Conservation (phyloP, 2,888 invertebrate genomes). For the Dione juno region DNA sequence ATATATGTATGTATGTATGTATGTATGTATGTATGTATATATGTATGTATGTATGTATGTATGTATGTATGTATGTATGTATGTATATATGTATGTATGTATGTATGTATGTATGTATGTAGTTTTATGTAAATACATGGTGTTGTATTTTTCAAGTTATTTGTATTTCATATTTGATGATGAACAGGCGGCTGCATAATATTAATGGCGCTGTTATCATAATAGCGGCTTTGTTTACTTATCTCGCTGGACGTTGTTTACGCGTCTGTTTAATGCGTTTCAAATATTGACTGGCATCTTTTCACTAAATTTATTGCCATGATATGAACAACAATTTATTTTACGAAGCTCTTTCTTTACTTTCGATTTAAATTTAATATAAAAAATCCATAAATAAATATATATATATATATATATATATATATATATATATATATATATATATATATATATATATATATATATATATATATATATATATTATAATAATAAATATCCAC, state of each 20-base stretch:
- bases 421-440: too few species aligned
- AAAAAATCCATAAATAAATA: too few species aligned
- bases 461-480: too few species aligned
- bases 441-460: too few species aligned
- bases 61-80: too few species aligned
- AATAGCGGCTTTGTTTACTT: conserved; percentile 44
- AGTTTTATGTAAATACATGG: neutral
- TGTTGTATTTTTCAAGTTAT: conserved; percentile 1
- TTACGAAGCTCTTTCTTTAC: neutral
- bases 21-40: too few species aligned
- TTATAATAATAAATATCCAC: too few species aligned
- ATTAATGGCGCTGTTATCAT: conserved; percentile 35
- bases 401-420: too few species aligned
- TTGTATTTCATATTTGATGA: conserved; percentile 11
- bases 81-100: too few species aligned
- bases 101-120: neutral
- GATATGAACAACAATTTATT: neutral
- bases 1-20: too few species aligned
- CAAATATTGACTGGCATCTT: conserved; percentile 27
- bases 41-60: too few species aligned
- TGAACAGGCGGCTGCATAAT: conserved; percentile 28
- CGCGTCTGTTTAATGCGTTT: conserved; percentile 25
- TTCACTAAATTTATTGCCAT: conserved; percentile 8
- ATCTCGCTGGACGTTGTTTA: conserved; percentile 32
- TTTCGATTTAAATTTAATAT: too few species aligned